Conservation (phyloP, 2,797 vertebrate genomes). For the Amblyopsis hoosieri region DNA sequence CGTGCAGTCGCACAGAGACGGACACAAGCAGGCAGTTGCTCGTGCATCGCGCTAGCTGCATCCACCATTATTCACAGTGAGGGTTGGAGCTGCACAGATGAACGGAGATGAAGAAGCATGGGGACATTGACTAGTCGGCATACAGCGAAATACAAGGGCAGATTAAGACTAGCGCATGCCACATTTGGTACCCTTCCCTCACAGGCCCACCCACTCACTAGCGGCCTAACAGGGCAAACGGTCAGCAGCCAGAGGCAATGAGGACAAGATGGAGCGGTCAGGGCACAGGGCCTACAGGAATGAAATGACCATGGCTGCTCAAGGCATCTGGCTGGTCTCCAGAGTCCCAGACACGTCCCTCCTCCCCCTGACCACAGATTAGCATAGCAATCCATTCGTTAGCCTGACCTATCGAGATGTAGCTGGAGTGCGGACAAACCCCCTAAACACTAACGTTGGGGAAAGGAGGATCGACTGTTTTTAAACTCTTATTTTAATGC, state of each 20-base stretch:
- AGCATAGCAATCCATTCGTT: slow-evolving; percentile 40
- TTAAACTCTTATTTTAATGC: too few species aligned
- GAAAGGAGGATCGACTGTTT: not conserved
- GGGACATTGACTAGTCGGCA: slow-evolving; percentile 1
- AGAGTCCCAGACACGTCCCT: slow-evolving; percentile 29
- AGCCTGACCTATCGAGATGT: slow-evolving; percentile 26
- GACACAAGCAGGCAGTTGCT: slow-evolving; percentile 2
- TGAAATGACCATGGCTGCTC: slow-evolving; percentile 47
- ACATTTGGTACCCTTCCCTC: slow-evolving; percentile 1
- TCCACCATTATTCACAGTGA: slow-evolving; percentile 24
- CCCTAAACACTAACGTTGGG: not conserved
- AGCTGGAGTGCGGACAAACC: slow-evolving; percentile 21
- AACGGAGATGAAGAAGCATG: slow-evolving; percentile 21
- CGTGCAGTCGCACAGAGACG: slow-evolving; percentile 8
- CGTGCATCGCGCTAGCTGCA: not conserved
- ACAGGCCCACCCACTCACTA: slow-evolving; percentile 25
- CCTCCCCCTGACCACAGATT: slow-evolving; percentile 34
- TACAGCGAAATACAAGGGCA: slow-evolving; percentile 14
- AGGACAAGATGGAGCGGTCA: slow-evolving; percentile 43
- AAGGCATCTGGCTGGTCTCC: slow-evolving; percentile 54
- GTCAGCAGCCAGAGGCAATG: slow-evolving; percentile 27
- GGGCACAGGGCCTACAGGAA: slow-evolving; percentile 14
- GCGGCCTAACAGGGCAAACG: not conserved
- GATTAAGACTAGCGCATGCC: slow-evolving; percentile 13
- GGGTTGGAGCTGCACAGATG: slow-evolving; percentile 1